phyloP scores from a whole-genome alignment of 35 echinoderm and acorn worm species.

The Apostichopus japonicus region DNA sequence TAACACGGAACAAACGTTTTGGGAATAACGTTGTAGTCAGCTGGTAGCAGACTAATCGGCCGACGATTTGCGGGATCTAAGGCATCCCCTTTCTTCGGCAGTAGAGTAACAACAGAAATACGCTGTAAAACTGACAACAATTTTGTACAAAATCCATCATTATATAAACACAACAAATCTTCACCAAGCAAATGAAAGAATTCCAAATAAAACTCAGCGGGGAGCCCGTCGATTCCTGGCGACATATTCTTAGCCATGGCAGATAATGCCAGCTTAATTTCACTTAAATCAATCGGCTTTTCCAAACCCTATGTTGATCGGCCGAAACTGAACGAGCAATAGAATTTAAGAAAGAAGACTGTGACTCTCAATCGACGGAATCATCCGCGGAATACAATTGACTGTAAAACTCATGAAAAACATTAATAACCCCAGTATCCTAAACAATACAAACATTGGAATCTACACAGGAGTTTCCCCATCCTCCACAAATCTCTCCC shows the following conservation, averaged over 20 bases:
- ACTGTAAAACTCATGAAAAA: constrained; percentile 50
- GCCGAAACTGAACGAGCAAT: background rate
- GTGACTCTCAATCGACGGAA: background rate
- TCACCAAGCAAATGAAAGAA: no score
- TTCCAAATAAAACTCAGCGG: background rate
- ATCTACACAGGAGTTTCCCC: constrained; percentile 47
- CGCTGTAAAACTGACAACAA: background rate
- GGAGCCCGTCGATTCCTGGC: constrained; percentile 62
- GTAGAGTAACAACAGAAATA: constrained; percentile 47
- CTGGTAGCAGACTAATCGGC: background rate
- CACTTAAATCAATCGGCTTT: background rate
- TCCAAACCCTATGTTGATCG: background rate
- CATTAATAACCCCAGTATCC: no score
- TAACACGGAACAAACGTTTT: constrained; percentile 51
- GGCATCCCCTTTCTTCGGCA: background rate
- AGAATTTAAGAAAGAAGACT: constrained; percentile 35
- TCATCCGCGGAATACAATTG: constrained; percentile 30
- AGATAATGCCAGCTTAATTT: constrained; percentile 27
- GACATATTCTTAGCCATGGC: constrained; percentile 41
- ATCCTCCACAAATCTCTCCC: constrained; percentile 53
- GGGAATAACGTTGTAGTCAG: constrained; percentile 70
- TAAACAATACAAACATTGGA: no score
- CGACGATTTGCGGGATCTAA: no score
- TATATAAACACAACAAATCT: no score
- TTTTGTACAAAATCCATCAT: no score